phyloP scores from a whole-genome alignment of 2,888 invertebrate species.

The Tenthredo amoena region DNA sequence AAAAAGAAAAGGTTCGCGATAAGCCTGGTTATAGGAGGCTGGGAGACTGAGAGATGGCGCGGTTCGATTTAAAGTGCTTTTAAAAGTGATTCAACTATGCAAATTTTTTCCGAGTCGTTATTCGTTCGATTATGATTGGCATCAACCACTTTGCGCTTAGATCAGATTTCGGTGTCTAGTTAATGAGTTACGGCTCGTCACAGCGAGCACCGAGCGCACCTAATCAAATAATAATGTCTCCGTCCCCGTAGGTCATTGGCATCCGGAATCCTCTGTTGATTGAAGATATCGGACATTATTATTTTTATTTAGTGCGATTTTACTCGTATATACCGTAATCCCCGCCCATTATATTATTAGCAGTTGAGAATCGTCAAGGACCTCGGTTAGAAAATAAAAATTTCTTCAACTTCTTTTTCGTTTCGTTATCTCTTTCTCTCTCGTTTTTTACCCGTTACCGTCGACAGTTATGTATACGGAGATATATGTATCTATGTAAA shows the following conservation, averaged over 20 bases:
- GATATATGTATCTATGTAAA: constrained; percentile 27
- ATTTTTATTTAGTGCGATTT: constrained; percentile 26
- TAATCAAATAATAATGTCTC: constrained; percentile 34
- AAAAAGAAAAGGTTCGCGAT: not conserved
- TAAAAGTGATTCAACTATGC: constrained; percentile 37
- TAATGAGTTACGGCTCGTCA: constrained; percentile 29
- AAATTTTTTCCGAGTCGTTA: constrained; percentile 2
- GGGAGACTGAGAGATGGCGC: not conserved
- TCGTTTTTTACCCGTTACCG: constrained; percentile 20
- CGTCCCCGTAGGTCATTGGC: constrained; percentile 44
- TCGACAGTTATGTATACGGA: not conserved
- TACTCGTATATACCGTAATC: constrained; percentile 18
- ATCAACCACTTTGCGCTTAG: constrained; percentile 38
- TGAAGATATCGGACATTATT: constrained; percentile 28
- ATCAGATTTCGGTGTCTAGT: constrained; percentile 43
- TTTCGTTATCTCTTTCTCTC: not conserved
- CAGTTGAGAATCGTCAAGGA: constrained; percentile 18
- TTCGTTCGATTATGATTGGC: constrained; percentile 43
- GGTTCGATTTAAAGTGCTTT: not conserved
- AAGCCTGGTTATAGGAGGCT: not conserved
- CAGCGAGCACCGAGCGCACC: not conserved
- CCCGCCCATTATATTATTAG: not conserved
- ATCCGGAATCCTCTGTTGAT: constrained; percentile 16
- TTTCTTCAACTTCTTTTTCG: not conserved
- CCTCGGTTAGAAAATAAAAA: constrained; percentile 25